Percentiles rank a stretch among this genome's conserved stretches.
These are phyloP conservation scores for Drosophila nr. medialis DNA, from an alignment of 2,888 invertebrate genomes.

Conservation along the genomic window DNA sequence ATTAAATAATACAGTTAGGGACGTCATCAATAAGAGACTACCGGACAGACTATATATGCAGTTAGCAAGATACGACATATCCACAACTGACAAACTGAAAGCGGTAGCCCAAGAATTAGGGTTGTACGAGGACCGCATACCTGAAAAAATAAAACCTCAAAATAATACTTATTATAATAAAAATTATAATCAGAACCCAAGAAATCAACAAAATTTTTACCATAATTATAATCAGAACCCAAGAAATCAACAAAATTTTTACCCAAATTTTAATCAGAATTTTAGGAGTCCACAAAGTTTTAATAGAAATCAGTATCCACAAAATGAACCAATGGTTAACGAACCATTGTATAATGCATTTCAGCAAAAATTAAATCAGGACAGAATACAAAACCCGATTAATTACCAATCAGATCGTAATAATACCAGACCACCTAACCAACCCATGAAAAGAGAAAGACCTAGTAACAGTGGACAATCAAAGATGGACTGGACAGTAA, in stretches of 20 bases:
- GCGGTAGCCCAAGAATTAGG: not conserved
- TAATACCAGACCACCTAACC: not conserved
- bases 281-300: not conserved
- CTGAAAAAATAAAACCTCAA: not conserved
- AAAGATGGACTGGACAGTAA: not conserved
- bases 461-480: not conserved
- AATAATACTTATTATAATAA: not conserved
- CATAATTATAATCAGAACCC: no score
- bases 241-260: no score
- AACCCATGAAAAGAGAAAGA: not conserved
- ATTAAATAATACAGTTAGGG: not conserved
- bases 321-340: not conserved
- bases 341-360: not conserved
- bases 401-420: not conserved
- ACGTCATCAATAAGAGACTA: not conserved
- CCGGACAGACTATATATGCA: not conserved
- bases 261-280: no score
- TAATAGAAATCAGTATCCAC: no score
- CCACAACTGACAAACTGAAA: not conserved
- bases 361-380: not conserved
- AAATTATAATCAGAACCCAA: not conserved
- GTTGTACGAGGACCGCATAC: not conserved
- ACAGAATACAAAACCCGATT: not conserved
- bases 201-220: not conserved
- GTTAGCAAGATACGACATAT: no score